phyloP scores from a whole-genome alignment of 2,113 vertebrate genomes.

The Cryptotis parvus region DNA sequence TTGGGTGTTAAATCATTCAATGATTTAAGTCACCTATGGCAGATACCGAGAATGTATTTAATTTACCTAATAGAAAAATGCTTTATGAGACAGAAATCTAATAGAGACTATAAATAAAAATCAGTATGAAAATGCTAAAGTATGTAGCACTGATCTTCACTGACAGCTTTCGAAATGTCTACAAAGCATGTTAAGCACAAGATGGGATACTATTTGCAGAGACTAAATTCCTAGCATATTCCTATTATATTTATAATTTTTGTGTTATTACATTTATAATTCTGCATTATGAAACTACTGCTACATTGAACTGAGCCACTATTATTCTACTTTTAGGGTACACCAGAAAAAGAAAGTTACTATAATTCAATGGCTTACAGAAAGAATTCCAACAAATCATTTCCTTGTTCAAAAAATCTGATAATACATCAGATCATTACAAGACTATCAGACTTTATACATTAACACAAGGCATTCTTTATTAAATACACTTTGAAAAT shows the following conservation, averaged over 20 bases:
- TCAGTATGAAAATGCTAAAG: background rate
- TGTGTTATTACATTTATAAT: too few relatives aligned
- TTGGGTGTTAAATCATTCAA: constrained; percentile 26
- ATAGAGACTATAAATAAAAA: background rate
- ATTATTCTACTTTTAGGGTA: background rate
- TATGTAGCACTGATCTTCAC: background rate
- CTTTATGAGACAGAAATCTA: background rate
- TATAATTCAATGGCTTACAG: background rate
- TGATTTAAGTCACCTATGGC: background rate
- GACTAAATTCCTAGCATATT: constrained; percentile 1
- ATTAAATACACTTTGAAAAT: constrained; percentile 11
- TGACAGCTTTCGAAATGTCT: background rate
- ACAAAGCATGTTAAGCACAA: background rate
- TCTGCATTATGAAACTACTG: too few relatives aligned
- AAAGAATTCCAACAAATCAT: constrained; percentile 1
- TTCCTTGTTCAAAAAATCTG: background rate
- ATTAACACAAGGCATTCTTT: background rate
- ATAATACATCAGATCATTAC: background rate
- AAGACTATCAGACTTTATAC: background rate
- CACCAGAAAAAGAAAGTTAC: background rate
- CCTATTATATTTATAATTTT: background rate
- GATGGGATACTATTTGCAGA: background rate
- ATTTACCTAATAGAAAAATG: background rate
- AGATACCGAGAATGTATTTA: background rate
- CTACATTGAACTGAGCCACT: too few relatives aligned